A percentile compares a stretch with the other conserved stretches of the same genome.
Evolutionary conservation across 2,797 vertebrate genomes (phyloP).

Genomic region (Capromys pilorides): DNA sequence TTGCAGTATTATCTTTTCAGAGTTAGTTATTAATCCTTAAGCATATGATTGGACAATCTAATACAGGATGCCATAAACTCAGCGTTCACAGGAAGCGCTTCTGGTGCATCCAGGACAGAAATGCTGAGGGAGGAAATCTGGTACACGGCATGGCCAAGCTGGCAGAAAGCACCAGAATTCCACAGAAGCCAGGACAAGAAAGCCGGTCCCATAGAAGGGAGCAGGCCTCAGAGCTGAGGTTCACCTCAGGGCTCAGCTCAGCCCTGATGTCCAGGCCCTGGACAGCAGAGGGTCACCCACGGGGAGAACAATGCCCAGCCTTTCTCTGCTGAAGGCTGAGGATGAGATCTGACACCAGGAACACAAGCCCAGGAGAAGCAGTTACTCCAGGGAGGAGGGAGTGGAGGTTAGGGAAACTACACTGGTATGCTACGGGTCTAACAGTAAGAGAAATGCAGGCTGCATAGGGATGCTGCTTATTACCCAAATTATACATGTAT

Average conservation of each 20-base stretch:
- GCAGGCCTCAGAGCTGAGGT: not conserved
- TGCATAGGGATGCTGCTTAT: not conserved
- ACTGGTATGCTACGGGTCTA: fast-evolving
- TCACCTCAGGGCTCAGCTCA: not conserved
- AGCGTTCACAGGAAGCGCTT: not conserved
- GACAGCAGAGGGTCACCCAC: not conserved
- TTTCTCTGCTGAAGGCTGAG: not conserved
- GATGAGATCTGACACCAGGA: not conserved
- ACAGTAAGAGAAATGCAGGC: not conserved
- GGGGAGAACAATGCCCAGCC: not conserved
- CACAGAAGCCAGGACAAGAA: not conserved
- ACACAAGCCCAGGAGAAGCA: not conserved
- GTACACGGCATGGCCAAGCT: not conserved
- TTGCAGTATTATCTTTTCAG: constrained; percentile 22
- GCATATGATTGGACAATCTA: constrained; percentile 18
- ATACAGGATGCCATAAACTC: not conserved
- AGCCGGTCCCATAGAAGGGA: not conserved
- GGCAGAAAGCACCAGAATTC: not conserved
- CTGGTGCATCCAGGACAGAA: not conserved
- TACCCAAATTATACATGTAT: not conserved
- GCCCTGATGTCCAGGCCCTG: not conserved
- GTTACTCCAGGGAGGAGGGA: not conserved
- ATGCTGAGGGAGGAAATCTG: not conserved
- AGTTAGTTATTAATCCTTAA: constrained; percentile 56
- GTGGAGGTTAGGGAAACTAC: not conserved